Evolutionary conservation across 2,888 invertebrate species (phyloP), one percentile per base, ranked within the genome.

Genomic region (Azorinus chamasolen): DNA sequence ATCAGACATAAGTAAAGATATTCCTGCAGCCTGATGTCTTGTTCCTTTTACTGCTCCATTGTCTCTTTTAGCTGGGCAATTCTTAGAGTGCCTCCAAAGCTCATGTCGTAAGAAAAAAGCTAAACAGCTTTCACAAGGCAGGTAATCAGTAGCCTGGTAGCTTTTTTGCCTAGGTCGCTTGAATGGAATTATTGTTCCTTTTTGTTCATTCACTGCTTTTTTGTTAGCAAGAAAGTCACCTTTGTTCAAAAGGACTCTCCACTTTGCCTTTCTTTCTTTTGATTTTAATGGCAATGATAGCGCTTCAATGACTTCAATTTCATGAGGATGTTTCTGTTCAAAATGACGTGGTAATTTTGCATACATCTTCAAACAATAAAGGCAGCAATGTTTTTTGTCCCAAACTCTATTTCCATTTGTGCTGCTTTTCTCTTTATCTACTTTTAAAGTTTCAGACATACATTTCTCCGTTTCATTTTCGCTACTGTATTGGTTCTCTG

Each of bases 121-220:
- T 24, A 72, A 63, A 62, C 71, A 77, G 27, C 61, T 25, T 39
- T 72, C 63, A 72, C 66, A 77, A 16, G 76, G 71, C n/a, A n/a
- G n/a, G n/a, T n/a, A n/a, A n/a, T n/a, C n/a, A n/a, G n/a, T n/a
- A n/a, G n/a, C n/a, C n/a, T n/a, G n/a, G n/a, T n/a, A n/a, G n/a
- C n/a, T n/a, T n/a, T n/a, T n/a, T n/a, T n/a, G n/a, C n/a, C 27
- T 25, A 37, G 63, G 69, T 57, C 75, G 63, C 27, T 58, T 48
- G 14, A 20, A 72, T 12, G 75, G 64, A 24, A 70, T 48, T 16
- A 75, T 25, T 14, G 41, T 59, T 37, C 70, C 69, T 50, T 65
- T 58, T 16, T 61, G 64, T 46, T 39, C 54, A 54, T 75, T 69
- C 10, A 75, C 18, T 41, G 64, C 65, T 48, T 58, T 43, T 20